These are phyloP conservation scores for Myotis planiceps DNA, from an alignment of 2,797 vertebrate species.

Conservation along the genomic window DNA sequence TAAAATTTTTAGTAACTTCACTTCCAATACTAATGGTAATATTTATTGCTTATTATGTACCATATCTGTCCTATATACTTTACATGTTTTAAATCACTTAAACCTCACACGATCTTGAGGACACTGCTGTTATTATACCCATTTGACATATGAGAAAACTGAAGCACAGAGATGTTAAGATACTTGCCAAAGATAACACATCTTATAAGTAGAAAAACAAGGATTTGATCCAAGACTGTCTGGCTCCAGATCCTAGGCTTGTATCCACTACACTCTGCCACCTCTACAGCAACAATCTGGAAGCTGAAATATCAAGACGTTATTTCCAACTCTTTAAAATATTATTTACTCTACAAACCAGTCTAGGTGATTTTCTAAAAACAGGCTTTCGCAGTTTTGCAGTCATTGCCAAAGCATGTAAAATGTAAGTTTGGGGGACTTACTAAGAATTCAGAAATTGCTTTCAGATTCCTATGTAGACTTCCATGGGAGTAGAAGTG, in stretches of 20 bases:
- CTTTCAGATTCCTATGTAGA: slow-evolving; percentile 29
- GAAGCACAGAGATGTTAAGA: slow-evolving; percentile 14
- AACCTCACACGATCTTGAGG: not conserved
- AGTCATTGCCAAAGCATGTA: slow-evolving; percentile 57
- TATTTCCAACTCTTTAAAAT: slow-evolving; percentile 70
- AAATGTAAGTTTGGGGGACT: slow-evolving; percentile 22
- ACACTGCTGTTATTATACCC: not conserved
- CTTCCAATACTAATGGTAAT: not conserved
- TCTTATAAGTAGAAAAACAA: not conserved
- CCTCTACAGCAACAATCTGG: slow-evolving; percentile 58
- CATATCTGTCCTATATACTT: not conserved
- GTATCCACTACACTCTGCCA: not conserved
- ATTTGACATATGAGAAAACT: slow-evolving; percentile 47
- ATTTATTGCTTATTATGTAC: not conserved
- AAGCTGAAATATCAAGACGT: slow-evolving; percentile 62
- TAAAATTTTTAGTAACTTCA: slow-evolving; percentile 14
- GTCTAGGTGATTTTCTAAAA: slow-evolving; percentile 75
- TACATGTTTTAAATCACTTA: not conserved
- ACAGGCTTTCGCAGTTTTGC: slow-evolving; percentile 53
- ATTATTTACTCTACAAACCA: slow-evolving; percentile 73
- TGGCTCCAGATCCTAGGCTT: slow-evolving; percentile 22
- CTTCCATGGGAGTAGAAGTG: not conserved
- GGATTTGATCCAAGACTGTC: slow-evolving; percentile 11
- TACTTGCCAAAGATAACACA: slow-evolving; percentile 23
- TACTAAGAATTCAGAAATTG: slow-evolving; percentile 40